Evolutionary conservation across 1,140 invertebrate species (phyloP).

Genomic region (Saccostrea echinata): DNA sequence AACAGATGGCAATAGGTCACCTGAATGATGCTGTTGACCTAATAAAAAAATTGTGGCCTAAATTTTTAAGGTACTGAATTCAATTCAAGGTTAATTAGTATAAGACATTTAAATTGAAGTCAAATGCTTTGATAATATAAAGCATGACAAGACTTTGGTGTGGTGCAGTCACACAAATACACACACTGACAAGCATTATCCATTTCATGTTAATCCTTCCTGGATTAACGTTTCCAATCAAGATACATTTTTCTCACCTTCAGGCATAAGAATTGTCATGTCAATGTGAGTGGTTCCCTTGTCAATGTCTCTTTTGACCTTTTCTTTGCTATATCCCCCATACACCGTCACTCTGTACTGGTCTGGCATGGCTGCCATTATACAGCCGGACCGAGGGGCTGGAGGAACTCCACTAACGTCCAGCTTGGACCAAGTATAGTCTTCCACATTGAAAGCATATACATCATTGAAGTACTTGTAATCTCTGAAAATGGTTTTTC

Average conservation of each 20-base stretch:
- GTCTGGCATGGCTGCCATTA: constrained; percentile 84
- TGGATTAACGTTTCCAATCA: too few relatives aligned
- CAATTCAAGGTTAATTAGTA: too few relatives aligned
- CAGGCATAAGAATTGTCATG: constrained; percentile 87
- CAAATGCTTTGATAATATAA: too few relatives aligned
- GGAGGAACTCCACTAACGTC: constrained; percentile 81
- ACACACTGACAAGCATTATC: neutral
- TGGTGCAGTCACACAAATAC: too few relatives aligned
- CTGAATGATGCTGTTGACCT: too few relatives aligned
- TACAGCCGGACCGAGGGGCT: constrained; percentile 84
- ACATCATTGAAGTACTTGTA: constrained; percentile 96
- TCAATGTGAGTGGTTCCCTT: constrained; percentile 90
- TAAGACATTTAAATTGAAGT: too few relatives aligned
- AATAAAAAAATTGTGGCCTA: too few relatives aligned
- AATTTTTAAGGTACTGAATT: too few relatives aligned
- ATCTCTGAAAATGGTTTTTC: constrained; percentile 81
- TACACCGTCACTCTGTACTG: constrained; percentile 87
- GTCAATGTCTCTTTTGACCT: constrained; percentile 90
- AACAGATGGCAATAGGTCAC: too few relatives aligned
- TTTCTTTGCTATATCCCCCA: constrained; percentile 92
- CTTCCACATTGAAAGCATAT: constrained; percentile 90
- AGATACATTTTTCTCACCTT: constrained; percentile 82
- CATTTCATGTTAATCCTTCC: too few relatives aligned
- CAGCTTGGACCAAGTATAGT: constrained; percentile 90
- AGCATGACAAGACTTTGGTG: too few relatives aligned